phyloP scores from a whole-genome alignment of 2,888 invertebrate species.

The Noctuana brunneofusca region DNA sequence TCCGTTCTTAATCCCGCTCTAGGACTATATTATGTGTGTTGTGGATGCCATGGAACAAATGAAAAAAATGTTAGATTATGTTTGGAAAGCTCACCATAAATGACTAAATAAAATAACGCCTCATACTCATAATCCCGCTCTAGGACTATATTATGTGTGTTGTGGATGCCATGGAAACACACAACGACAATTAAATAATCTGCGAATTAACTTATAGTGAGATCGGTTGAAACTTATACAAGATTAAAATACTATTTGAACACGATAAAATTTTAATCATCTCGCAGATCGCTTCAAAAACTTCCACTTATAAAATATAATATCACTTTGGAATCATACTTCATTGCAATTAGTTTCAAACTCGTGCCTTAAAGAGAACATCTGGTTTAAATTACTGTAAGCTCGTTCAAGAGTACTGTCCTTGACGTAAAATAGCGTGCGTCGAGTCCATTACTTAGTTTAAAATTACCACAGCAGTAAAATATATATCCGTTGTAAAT shows the following conservation, averaged over 20 bases:
- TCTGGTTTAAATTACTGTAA: background rate
- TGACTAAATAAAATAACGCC: too few species aligned
- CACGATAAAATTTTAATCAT: background rate
- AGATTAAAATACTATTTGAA: too few species aligned
- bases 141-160: too few species aligned
- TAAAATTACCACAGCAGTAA: background rate
- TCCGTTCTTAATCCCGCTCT: too few species aligned
- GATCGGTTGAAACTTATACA: too few species aligned
- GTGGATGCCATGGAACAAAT: constrained; percentile 29
- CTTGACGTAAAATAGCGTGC: background rate
- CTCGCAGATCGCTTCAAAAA: background rate
- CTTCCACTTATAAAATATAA: background rate
- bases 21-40: too few species aligned
- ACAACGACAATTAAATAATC: too few species aligned
- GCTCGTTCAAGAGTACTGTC: background rate
- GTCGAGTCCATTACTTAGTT: background rate
- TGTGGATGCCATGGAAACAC: constrained; percentile 34
- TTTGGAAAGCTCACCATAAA: too few species aligned
- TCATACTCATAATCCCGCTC: too few species aligned
- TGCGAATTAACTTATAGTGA: too few species aligned
- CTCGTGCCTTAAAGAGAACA: background rate
- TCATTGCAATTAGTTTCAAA: constrained; percentile 1
- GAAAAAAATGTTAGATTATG: too few species aligned
- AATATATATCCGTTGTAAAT: background rate
- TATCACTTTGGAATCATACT: constrained; percentile 1